Conservation (phyloP, 2,797 vertebrate genomes). For the Tauraco hartlaubi region DNA sequence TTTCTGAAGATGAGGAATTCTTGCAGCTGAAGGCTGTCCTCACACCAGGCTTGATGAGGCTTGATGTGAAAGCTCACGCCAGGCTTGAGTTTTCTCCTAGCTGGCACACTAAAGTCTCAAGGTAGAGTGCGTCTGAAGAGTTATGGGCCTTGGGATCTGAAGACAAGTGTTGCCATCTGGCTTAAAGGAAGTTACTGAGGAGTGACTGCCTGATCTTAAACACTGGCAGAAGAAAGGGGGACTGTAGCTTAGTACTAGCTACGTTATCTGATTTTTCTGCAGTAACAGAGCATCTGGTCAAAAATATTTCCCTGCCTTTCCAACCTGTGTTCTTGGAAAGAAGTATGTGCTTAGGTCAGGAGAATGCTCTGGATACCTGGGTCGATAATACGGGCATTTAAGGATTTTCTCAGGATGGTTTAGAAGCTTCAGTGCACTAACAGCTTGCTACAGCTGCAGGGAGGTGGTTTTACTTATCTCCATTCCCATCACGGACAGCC, state of each 20-base stretch:
- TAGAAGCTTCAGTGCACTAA: background rate
- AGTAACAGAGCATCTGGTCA: background rate
- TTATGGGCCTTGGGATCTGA: background rate
- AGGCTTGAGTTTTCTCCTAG: background rate
- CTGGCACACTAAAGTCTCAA: background rate
- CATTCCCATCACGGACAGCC: background rate
- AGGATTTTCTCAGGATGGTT: background rate
- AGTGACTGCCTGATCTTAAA: background rate
- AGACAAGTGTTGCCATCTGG: background rate
- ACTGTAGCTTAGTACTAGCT: background rate
- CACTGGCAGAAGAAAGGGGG: background rate
- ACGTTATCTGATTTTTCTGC: background rate
- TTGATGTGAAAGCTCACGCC: too few relatives aligned
- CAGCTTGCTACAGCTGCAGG: background rate
- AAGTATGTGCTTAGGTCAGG: background rate
- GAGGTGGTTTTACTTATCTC: background rate
- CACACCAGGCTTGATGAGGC: too few relatives aligned
- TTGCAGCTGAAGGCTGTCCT: background rate
- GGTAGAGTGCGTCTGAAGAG: background rate
- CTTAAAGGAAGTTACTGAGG: background rate
- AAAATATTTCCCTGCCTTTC: background rate
- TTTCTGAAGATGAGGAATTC: background rate
- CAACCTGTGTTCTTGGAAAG: background rate
- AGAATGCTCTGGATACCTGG: background rate
- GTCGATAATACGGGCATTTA: accelerated